Evolutionary conservation across 2,113 vertebrate genomes (phyloP), one percentile per base, ranked within the genome.

Genomic region (Acanthochromis polyacanthus): DNA sequence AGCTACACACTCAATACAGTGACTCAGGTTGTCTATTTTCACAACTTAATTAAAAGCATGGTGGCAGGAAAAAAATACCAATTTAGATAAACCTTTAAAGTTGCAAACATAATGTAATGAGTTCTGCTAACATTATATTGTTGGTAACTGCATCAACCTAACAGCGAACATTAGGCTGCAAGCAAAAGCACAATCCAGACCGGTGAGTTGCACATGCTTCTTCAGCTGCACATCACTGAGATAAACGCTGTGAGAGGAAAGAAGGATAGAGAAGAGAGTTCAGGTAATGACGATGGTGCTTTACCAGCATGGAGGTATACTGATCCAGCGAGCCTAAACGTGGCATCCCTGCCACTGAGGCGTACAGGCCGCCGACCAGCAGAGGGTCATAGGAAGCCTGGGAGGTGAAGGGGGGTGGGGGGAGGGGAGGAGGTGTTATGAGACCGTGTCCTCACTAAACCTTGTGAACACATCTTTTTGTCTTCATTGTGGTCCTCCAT

Each of bases 301-400:
- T 98, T 97, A 98, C 97, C 97, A 96, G 96, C 95, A 97, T 94
- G 93, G 96, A 95, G 89, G 95, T 93, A 83, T 95, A 97, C 94
- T 96, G 95, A 95, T 97, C 96, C 95, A 96, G 95, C 91, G 95
- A 95, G 91, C 60, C 96, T 95, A 96, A 95, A 91, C 93, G 95
- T 51, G 95, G 93, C 94, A 96, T 94, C 93, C 95, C 96, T 88
- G 96, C 96, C 95, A 96, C 93, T 91, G 95, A 95, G 95, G 96
- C 95, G 93, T 96, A 96, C 93, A 97, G 95, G 94, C 96, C 96
- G 95, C 96, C 94, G 92, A 97, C 93, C 95, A 97, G 97, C 96
- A 97, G 94, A 89, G 96, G 96, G 93, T 95, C 96, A 94, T 96
- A 96, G 96, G 96, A 96, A 95, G 95, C 96, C 97, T 98, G 95